Base-by-base conservation (phyloP, 2,797 vertebrate genomes). In the Poeciliopsis gracilis region DNA sequence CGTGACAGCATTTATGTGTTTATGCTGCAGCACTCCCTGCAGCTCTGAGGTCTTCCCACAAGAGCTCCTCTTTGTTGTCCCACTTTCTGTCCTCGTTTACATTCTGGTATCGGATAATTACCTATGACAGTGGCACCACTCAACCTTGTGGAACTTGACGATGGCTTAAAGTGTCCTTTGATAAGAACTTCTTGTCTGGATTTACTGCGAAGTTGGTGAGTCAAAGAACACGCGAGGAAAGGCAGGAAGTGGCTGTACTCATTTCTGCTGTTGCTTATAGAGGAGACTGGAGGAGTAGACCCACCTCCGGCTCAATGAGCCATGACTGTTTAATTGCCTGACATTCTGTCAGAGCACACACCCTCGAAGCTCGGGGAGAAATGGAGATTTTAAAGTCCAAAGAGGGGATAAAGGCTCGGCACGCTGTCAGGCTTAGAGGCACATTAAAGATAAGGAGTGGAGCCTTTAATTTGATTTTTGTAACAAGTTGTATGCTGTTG, bases 251-350 rank as follows among this genome's bases (percentile, higher is more conserved):
- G 88, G 77, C 71, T 73, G 82, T 47, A 55, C 82, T 91, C 66
- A 80, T 91, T 88, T 88, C 84, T 88, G 82, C 72, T 81, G 80
- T 89, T 92, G 92, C 86, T 80, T 81, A 67, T 84, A 77, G 86
- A 90, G 88, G 80, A 90, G 89, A 86, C 86, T 83, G 82, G 87
- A 91, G 90, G 88, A 91, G 85, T 28, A 61, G 84, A 88, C 90
- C 90, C 90, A 93, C 91, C 94, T 94, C 92, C 88, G 88, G 91
- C 91, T 93, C 92, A 93, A 92, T 93, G 93, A 94, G 93, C 91
- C 94, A 86, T 93, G 91, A 92, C 92, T 92, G 90, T 94, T 92
- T 95, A 95, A 95, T 95, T 94, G 92, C 92, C 91, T 94, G 93
- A 93, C 93, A 94, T 93, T 93, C 93, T 94, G 94, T 94, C 93